These are phyloP conservation scores for Tarsius wallacei DNA, from an alignment of 2,797 vertebrate genomes.

Conservation along the genomic window DNA sequence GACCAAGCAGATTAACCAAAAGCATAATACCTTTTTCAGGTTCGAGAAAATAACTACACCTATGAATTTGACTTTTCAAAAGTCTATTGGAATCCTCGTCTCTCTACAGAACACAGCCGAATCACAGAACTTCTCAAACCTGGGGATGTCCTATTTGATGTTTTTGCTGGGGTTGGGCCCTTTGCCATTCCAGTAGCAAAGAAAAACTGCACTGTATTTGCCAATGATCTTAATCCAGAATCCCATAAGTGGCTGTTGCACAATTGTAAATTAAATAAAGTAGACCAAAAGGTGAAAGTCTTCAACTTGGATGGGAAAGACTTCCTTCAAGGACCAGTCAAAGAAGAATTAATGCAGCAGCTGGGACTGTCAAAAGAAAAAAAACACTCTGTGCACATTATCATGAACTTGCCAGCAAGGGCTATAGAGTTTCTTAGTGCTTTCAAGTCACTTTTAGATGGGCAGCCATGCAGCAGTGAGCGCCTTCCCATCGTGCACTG, in stretches of 20 bases:
- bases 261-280: conserved; percentile 97
- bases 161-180: conserved; percentile 97
- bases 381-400: conserved; percentile 91
- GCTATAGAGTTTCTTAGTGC: conserved; percentile 96
- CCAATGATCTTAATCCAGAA: conserved; percentile 98
- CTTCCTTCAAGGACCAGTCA: conserved; percentile 95
- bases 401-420: conserved; percentile 98
- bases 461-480: conserved; percentile 81
- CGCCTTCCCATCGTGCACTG: conserved; percentile 95
- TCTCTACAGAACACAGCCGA: conserved; percentile 96
- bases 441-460: conserved; percentile 93
- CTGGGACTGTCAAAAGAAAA: conserved; percentile 86
- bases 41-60: conserved; percentile 95
- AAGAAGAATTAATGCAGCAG: conserved; percentile 92
- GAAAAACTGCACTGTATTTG: conserved; percentile 93
- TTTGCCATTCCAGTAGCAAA: conserved; percentile 96
- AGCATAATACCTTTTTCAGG: conserved; percentile 90
- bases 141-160: conserved; percentile 94
- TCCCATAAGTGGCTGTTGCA: conserved; percentile 96
- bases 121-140: conserved; percentile 92
- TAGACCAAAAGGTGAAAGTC: conserved; percentile 91
- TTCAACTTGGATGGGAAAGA: conserved; percentile 97
- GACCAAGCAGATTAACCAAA: conserved; percentile 62
- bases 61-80: conserved; percentile 98
- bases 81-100: conserved; percentile 98